Conservation (phyloP, 1,140 invertebrate species). For the Platyscapa corneri region DNA sequence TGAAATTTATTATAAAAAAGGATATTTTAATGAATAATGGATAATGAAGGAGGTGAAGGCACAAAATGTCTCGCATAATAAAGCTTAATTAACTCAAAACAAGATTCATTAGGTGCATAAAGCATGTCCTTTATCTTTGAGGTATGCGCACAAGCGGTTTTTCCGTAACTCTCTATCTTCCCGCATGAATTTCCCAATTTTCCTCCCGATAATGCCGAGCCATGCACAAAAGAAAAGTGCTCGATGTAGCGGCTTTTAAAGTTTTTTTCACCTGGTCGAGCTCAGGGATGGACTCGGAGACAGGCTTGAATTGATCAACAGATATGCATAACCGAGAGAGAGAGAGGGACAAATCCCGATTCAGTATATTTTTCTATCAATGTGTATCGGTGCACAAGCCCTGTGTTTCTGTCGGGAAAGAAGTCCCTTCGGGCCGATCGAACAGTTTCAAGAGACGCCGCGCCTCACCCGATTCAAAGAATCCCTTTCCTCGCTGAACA, state of each 20-base stretch:
- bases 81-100: background rate
- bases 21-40: background rate
- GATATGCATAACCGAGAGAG: too few relatives aligned
- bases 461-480: too few relatives aligned
- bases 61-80: background rate
- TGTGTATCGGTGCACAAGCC: background rate
- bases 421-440: background rate
- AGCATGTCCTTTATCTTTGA: background rate
- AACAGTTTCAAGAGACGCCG: background rate
- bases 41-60: background rate
- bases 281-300: background rate
- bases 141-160: background rate
- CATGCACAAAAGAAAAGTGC: constrained; percentile 27
- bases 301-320: background rate
- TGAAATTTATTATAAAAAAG: background rate
- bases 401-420: background rate
- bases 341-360: too few relatives aligned
- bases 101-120: background rate
- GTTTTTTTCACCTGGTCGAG: background rate
- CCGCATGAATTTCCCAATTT: constrained; percentile 17
- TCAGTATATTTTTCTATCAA: background rate
- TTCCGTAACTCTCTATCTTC: background rate
- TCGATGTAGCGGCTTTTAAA: background rate
- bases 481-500: too few relatives aligned
- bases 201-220: background rate